Conservation (phyloP, 2,797 vertebrate genomes). For the Adrianichthys oophorus region DNA sequence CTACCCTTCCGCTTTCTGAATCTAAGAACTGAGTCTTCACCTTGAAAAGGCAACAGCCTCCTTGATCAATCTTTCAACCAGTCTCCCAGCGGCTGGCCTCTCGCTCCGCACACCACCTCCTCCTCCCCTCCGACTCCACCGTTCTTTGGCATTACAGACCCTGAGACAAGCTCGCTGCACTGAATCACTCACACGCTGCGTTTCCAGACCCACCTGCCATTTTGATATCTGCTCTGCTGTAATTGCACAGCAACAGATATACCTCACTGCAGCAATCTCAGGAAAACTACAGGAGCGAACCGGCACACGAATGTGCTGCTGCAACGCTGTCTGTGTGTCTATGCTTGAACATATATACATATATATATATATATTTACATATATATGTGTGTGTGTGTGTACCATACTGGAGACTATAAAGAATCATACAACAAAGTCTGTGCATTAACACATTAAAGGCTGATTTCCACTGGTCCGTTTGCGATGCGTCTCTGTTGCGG, state of each 20-base stretch:
- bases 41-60: slow-evolving; percentile 59
- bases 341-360: slow-evolving; percentile 6
- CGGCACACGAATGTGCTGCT: neutral
- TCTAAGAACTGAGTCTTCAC: slow-evolving; percentile 53
- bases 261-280: slow-evolving; percentile 9
- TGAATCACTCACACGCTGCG: slow-evolving; percentile 49
- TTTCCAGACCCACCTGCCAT: slow-evolving; percentile 52
- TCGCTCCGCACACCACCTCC: slow-evolving; percentile 10
- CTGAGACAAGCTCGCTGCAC: slow-evolving; percentile 30
- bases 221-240: slow-evolving; percentile 40
- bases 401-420: too few relatives aligned
- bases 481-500: too few relatives aligned
- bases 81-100: slow-evolving; percentile 39
- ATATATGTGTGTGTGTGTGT: too few relatives aligned
- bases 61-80: slow-evolving; percentile 66
- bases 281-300: slow-evolving; percentile 8
- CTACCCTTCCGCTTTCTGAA: slow-evolving; percentile 29
- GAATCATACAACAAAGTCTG: slow-evolving; percentile 7
- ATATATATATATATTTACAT: neutral
- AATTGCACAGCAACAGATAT: slow-evolving; percentile 45
- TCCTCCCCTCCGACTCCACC: slow-evolving; percentile 1
- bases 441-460: too few relatives aligned
- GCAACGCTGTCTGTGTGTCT: neutral
- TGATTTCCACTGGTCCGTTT: too few relatives aligned
- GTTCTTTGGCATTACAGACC: slow-evolving; percentile 33